Evolutionary conservation across 2,888 invertebrate genomes (phyloP), one percentile per base, ranked within the genome.

Genomic region (Pachliopta kotzebuea): DNA sequence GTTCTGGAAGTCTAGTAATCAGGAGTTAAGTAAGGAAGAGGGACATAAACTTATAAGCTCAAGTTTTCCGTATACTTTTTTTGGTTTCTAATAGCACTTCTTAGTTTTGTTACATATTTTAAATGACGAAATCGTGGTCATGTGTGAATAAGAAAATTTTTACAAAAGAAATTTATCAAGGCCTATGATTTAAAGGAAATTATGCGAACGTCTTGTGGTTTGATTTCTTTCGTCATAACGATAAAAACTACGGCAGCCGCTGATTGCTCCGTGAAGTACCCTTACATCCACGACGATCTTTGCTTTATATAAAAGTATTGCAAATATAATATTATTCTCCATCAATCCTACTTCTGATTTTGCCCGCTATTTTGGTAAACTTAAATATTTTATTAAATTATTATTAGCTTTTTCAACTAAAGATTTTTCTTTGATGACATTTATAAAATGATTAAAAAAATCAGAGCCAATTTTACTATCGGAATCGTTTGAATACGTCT

Each of bases 311-410:
- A 60, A 83, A 85, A 88, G 85, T 85, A 85, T 82, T 79, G 78
- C 83, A 86, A 88, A n/a, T n/a, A n/a, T n/a, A 86, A 85, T 86
- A 85, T 80, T 83, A 84, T 85, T 42, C n/a, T 77, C 84, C 81
- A 72, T 72, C 77, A 81, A 83, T 85, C 82, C 77, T 78, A 78
- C 83, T 79, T 80, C 74, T 76, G 78, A 83, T 81, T 78, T 75
- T 76, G 76, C 76, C 74, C 71, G 71, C 72, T 71, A 72, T 70
- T 62, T 63, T 63, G 23, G 17, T 37, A 26, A 49, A 55, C 57
- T 61, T 54, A 57, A 61, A 55, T 59, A 55, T 45, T 26, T 58
- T 21, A 11, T 58, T 23, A 54, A 62, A 61, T 58, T 58, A 49
- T 57, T 54, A 52, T 37, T 14, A 29, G 56, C 53, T 20, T 52